phyloP scores from a whole-genome alignment of 2,113 vertebrate species.

The Salvelinus namaycush region DNA sequence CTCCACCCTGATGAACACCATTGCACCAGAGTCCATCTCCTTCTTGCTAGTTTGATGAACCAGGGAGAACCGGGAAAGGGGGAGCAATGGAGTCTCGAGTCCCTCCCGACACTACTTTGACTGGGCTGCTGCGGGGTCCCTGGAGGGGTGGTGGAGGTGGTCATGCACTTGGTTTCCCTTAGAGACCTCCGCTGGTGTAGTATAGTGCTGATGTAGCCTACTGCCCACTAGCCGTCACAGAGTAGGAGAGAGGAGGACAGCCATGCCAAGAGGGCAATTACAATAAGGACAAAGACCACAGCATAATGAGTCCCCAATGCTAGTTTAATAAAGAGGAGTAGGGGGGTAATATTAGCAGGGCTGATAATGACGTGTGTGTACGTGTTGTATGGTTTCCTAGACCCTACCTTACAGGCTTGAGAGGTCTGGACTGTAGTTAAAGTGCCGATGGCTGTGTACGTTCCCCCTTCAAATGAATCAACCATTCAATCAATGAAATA shows the following conservation, averaged over 20 bases:
- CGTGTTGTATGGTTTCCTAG: conserved; percentile 17
- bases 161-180: conserved; percentile 56
- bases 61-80: not conserved
- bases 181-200: conserved; percentile 61
- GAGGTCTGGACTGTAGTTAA: conserved; percentile 4
- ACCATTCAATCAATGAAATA: not conserved
- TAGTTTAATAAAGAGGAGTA: conserved; percentile 68
- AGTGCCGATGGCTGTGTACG: not conserved
- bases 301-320: conserved; percentile 72
- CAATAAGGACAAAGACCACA: conserved; percentile 66
- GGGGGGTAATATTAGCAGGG: conserved; percentile 59
- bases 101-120: conserved; percentile 24
- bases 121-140: conserved; percentile 42
- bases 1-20: not conserved
- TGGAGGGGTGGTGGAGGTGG: conserved; percentile 29
- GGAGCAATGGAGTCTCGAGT: not conserved
- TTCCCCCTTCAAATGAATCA: too few relatives aligned
- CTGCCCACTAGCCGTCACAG: not conserved
- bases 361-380: conserved; percentile 45
- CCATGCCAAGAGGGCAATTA: conserved; percentile 67
- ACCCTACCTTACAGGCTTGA: not conserved
- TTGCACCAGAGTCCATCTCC: not conserved
- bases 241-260: conserved; percentile 49
- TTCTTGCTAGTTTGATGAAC: not conserved
- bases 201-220: not conserved